Base-by-base conservation (phyloP, 2,797 vertebrate genomes). In the Falco naumanni region DNA sequence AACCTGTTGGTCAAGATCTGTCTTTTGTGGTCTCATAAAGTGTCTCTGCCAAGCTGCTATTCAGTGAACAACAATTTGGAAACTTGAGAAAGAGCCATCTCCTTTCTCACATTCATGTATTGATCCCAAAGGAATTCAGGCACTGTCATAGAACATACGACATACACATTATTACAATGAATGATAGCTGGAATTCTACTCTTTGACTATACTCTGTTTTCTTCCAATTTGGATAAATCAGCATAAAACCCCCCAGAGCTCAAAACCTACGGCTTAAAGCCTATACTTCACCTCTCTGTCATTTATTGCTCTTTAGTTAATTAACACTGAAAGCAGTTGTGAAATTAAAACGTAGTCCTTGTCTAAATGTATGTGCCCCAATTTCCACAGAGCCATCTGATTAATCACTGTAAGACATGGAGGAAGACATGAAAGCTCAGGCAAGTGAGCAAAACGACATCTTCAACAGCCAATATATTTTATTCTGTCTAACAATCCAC, bases 71-170 rank as follows among this genome's bases (percentile, higher is more conserved):
- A n/a, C 37, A 34, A n/a, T 26, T 21, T 47, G 29, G 20, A 63
- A 84, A 70, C 31, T 0, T 1, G 7, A 84, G 61, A 47, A 57
- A 77, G 89, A 48, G 7, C 28, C 0, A 0, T n/a, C 7, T 83
- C 41, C 60, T 85, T 66, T 87, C 50, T 81, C 60, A 63, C 4
- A 60, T 51, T 45, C 54, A 75, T 11, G 26, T 53, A 31, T 2
- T 54, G 51, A 60, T 29, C 61, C 85, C 47, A 56, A 29, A 76
- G 28, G 16, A 96, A 65, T 56, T 63, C n/a, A 76, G 20, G 8
- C 43, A 59, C 19, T 43, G 21, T 21, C 0, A 0, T 15, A 33
- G 70, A 65, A 41, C 43, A 17, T 45, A 45, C 63, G 47, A 37
- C 15, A 53, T 6, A 19, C 3, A 33, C 16, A 29, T 57, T 37